Evolutionary conservation across 2,113 vertebrate species (phyloP), one percentile per base, ranked within the genome.

Genomic region (Tachysurus vachellii): DNA sequence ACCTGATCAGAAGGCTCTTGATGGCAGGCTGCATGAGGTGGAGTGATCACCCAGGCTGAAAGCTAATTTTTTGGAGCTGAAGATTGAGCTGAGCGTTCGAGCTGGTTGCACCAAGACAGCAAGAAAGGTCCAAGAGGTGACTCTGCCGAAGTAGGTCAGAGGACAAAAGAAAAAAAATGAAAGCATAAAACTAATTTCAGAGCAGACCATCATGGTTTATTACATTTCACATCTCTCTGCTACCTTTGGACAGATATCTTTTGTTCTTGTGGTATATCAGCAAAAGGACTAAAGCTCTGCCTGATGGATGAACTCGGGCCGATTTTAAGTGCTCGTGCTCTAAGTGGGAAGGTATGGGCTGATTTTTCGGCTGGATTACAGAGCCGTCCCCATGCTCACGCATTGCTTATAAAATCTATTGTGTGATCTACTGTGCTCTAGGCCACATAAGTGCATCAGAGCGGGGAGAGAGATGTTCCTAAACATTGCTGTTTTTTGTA

Each of bases 31-130:
- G 90, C 80, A 68, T 61, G 85, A 88, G 84, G 92, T 92, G 86
- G 88, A 88, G 88, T 84, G 88, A 90, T 93, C 91, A 92, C 80
- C 88, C 75, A 83, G 93, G 94, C 93, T 93, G 89, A 93, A 87
- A 91, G 93, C 92, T 93, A 92, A 93, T 92, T 85, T 92, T 88
- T 87, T 53, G 75, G 73, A 83, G 80, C 70, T 57, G 89, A 64
- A 31, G 61, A 80, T 80, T 93, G 91, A 92, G 90, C 68, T 90
- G 92, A 91, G 91, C 90, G 91, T 19, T 85, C 56, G 10, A 75
- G 79, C 56, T 31, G 85, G 88, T 66, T 82, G 90, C 88, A 86
- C 64, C 91, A 91, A 91, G 92, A 91, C 91, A 90, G 88, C 82
- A 50, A 36, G 92, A 81, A 91, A 90, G 89, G 87, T 92, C 88